Evolutionary conservation across 2,797 vertebrate species (phyloP).

Genomic region (Enteromius mattozi): DNA sequence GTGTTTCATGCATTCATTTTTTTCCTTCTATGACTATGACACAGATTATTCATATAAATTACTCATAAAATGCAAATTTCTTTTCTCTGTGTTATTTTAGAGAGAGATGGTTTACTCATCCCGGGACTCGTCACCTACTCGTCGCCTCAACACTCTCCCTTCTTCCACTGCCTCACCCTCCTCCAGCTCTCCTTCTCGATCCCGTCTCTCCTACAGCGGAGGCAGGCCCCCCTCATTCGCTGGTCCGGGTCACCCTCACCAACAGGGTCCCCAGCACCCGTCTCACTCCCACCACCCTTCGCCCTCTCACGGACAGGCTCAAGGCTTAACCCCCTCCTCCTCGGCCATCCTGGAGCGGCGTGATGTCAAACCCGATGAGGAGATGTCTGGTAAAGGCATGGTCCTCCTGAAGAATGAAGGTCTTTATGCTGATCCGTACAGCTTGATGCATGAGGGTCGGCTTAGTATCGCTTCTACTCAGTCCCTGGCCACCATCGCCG

Average conservation of each 20-base stretch:
- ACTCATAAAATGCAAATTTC: neutral
- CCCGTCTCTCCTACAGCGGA: constrained; percentile 93
- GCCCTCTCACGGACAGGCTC: constrained; percentile 73
- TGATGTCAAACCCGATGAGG: constrained; percentile 96
- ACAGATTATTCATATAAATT: neutral
- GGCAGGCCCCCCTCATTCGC: constrained; percentile 92
- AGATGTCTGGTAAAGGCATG: constrained; percentile 91
- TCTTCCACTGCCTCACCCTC: constrained; percentile 84
- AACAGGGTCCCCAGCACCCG: constrained; percentile 76
- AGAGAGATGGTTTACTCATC: constrained; percentile 97
- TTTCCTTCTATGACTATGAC: neutral
- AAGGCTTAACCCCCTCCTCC: constrained; percentile 89
- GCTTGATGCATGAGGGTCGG: constrained; percentile 91
- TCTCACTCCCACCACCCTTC: constrained; percentile 83
- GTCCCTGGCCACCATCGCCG: constrained; percentile 87
- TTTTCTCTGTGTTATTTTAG: constrained; percentile 72
- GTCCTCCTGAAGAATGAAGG: constrained; percentile 93
- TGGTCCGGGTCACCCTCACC: constrained; percentile 76
- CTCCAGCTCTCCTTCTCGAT: constrained; percentile 91
- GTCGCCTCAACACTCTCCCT: constrained; percentile 92
- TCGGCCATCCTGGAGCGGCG: constrained; percentile 97
- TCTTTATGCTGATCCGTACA: constrained; percentile 93
- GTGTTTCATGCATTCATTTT: neutral
- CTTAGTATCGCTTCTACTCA: constrained; percentile 95
- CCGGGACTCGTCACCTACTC: constrained; percentile 94